These are phyloP conservation scores for Achatina immaculata DNA, from an alignment of 1,140 invertebrate genomes.

Conservation along the genomic window DNA sequence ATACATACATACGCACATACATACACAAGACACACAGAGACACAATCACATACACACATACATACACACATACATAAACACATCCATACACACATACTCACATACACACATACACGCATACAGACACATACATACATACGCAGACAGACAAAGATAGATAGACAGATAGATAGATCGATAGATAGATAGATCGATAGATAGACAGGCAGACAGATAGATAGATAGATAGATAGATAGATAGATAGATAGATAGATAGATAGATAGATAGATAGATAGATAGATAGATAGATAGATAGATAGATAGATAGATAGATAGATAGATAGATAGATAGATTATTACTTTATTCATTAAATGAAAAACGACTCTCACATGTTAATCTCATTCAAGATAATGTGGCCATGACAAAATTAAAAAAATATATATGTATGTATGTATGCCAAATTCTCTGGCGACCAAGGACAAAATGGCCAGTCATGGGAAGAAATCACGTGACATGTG, in stretches of 20 bases:
- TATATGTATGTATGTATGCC: neutral
- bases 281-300: conserved; percentile 25
- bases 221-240: neutral
- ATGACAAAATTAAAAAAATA: too few relatives aligned
- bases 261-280: conserved; percentile 31
- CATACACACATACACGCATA: neutral
- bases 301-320: conserved; percentile 17
- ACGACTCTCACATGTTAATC: neutral
- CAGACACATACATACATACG: neutral
- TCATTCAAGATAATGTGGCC: too few relatives aligned
- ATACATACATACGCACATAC: conserved; percentile 15
- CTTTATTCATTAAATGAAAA: neutral
- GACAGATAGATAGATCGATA: too few relatives aligned
- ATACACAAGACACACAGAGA: conserved; percentile 7
- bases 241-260: conserved; percentile 34
- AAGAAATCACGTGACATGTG: neutral
- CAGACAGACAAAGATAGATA: neutral
- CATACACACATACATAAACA: conserved; percentile 27
- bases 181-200: too few relatives aligned
- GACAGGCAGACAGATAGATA: too few relatives aligned
- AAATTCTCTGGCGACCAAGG: neutral
- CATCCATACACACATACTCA: conserved; percentile 17
- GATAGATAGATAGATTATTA: neutral
- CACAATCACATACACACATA: conserved; percentile 17
- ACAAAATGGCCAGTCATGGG: neutral